A percentile compares a stretch with the other conserved stretches of the same genome.
Conservation (phyloP, 64 coral and sea anemone species). For the Stichodactyla mertensii region DNA sequence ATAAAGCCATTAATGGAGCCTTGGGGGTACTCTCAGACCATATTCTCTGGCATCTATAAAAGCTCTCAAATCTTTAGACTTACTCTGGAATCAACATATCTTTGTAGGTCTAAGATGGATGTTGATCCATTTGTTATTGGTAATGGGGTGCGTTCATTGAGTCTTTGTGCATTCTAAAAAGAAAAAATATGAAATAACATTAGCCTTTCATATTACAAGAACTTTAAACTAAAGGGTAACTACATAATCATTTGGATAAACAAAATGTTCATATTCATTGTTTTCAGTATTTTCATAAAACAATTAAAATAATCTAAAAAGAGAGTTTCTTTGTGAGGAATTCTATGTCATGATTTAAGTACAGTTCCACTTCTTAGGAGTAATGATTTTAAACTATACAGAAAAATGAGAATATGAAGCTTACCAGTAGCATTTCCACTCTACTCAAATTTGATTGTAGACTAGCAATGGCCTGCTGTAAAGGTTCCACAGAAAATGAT, state of each 20-base stretch:
- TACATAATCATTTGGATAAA: too few relatives aligned
- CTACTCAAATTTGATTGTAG: background rate
- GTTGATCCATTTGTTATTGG: background rate
- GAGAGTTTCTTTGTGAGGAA: too few relatives aligned
- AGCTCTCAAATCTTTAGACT: background rate
- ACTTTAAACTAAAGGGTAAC: too few relatives aligned
- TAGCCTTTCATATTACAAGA: too few relatives aligned
- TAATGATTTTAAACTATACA: background rate
- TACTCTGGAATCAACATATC: background rate
- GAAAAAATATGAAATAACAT: background rate
- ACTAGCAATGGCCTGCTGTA: background rate
- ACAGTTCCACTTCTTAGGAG: background rate
- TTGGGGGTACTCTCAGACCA: too few relatives aligned
- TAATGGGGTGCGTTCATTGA: background rate
- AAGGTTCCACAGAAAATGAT: constrained; percentile 2
- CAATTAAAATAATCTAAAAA: too few relatives aligned
- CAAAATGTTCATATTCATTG: too few relatives aligned
- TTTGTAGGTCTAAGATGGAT: background rate
- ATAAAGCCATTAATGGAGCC: background rate
- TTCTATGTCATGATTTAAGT: too few relatives aligned
- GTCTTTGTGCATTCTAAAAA: background rate
- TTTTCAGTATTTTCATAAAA: too few relatives aligned
- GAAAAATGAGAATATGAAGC: background rate
- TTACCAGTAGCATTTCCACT: background rate
- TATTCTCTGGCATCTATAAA: too few relatives aligned